These are phyloP conservation scores for Muscina levida DNA, from an alignment of 2,888 invertebrate genomes.

Conservation along the genomic window DNA sequence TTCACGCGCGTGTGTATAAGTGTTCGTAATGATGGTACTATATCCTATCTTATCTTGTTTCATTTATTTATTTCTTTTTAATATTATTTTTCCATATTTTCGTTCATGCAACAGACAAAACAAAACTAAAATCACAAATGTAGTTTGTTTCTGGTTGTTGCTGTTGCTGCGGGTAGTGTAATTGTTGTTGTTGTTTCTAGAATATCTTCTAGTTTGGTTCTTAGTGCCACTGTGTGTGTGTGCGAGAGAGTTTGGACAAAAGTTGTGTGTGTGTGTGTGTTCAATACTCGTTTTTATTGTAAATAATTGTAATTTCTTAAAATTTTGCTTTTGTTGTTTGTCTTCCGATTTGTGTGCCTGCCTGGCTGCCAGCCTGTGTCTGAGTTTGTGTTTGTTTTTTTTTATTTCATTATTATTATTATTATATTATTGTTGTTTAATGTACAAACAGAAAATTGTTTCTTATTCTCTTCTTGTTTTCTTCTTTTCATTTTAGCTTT, in stretches of 20 bases:
- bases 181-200: conserved; percentile 43
- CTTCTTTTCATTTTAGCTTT: conserved; percentile 30
- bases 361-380: background rate
- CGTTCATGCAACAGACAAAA: conserved; percentile 32
- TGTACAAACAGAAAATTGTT: conserved; percentile 58
- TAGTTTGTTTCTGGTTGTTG: background rate
- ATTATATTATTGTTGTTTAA: conserved; percentile 17
- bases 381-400: conserved; percentile 30
- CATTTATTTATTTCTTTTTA: conserved; percentile 50
- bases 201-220: conserved; percentile 61
- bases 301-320: conserved; percentile 45
- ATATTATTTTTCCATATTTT: conserved; percentile 40
- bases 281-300: conserved; percentile 1
- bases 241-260: background rate
- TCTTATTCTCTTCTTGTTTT: conserved; percentile 60
- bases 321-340: conserved; percentile 56
- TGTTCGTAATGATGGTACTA: background rate
- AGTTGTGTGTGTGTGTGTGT: conserved; percentile 18
- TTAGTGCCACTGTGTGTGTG: conserved; percentile 24
- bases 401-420: conserved; percentile 2
- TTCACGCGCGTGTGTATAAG: too few relatives aligned
- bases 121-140: conserved; percentile 35
- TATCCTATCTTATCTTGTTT: conserved; percentile 58
- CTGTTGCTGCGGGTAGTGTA: background rate
- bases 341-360: conserved; percentile 31